A percentile compares a stretch with the other conserved stretches of the same genome.
These are phyloP conservation scores for Dicyrtomina minuta DNA, from an alignment of 2,888 invertebrate genomes.

Conservation along the genomic window DNA sequence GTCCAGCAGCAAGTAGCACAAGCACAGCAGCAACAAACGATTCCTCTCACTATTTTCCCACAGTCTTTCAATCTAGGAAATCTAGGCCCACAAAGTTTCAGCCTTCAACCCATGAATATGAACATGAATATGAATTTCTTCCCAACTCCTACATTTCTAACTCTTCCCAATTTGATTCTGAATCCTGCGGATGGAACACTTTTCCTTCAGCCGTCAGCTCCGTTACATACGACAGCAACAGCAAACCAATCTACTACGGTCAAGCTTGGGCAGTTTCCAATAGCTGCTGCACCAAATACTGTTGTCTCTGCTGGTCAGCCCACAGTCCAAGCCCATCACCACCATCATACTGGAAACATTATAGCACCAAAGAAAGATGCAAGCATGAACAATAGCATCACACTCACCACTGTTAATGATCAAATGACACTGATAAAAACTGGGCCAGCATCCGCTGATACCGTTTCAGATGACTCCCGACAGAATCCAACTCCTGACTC, in stretches of 20 bases:
- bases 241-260: slow-evolving; percentile 35
- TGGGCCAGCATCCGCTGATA: slow-evolving; percentile 39
- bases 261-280: slow-evolving; percentile 48
- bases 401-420: slow-evolving; percentile 36
- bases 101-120: slow-evolving; percentile 49
- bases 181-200: slow-evolving; percentile 52
- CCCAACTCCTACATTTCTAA: slow-evolving; percentile 49
- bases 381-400: slow-evolving; percentile 19
- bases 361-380: slow-evolving; percentile 50
- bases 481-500: slow-evolving; percentile 53
- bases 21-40: slow-evolving; percentile 35
- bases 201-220: slow-evolving; percentile 47
- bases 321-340: slow-evolving; percentile 20
- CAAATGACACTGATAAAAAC: slow-evolving; percentile 31
- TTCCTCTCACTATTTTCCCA: slow-evolving; percentile 42
- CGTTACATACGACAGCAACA: slow-evolving; percentile 37
- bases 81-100: slow-evolving; percentile 42
- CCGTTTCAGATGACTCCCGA: slow-evolving; percentile 49
- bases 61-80: slow-evolving; percentile 52
- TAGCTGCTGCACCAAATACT: slow-evolving; percentile 36
- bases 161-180: slow-evolving; percentile 51
- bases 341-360: slow-evolving; percentile 34
- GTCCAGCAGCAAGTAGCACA: slow-evolving; percentile 43
- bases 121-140: slow-evolving; percentile 51
- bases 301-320: slow-evolving; percentile 5